Base-by-base conservation (phyloP, 1,140 invertebrate species). In the Caenorhabditis latens region DNA sequence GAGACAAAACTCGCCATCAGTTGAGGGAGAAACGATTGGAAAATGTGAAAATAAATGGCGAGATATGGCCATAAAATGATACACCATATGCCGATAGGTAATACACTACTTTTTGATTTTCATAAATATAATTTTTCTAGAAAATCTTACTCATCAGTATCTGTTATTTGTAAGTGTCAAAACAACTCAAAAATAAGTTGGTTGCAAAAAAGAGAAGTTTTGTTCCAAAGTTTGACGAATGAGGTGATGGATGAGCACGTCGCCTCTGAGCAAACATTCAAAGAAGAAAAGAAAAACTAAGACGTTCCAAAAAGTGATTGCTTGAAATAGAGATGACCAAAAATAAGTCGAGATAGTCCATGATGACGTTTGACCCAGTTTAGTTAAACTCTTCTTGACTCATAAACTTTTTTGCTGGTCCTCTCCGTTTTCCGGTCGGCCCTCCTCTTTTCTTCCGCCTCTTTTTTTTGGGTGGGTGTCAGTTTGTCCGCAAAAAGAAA, bases 391-490 rank as follows among this genome's bases (percentile, higher is more conserved):
- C 19, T 24, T 43, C 8, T 61, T 24, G 57, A 61, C 46, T 79
- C 71, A 79, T 79, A 79, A 79, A 79, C 71, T 79, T 79, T 79
- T 79, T 63, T 40, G 57, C n/a, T 8, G 43, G 14, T 21, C 6
- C 40, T 79, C 40, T 50, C 46, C 46, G 71, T 79, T 79, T 79
- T 79, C 71, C 71, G 71, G 71, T n/a, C 16, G 40, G 40, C 65
- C 24, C 21, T 32, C 43, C 71, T 24, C 13, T n/a, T 48, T n/a
- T 79, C n/a, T 79, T 79, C 71, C 46, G 16, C 46, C 46, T 8
- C 71, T 14, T 21, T 79, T 79, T 79, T 79, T 79, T 79, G 71
- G 32, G 71, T 79, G 46, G 71, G 71, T 79, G 71, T 79, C 43
- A 79, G 71, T 79, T 50, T 79, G 71, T 79, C 71, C 7, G 16